These are phyloP conservation scores for Xiphorhynchus elegans DNA, from an alignment of 2,113 vertebrate genomes.

Conservation along the genomic window DNA sequence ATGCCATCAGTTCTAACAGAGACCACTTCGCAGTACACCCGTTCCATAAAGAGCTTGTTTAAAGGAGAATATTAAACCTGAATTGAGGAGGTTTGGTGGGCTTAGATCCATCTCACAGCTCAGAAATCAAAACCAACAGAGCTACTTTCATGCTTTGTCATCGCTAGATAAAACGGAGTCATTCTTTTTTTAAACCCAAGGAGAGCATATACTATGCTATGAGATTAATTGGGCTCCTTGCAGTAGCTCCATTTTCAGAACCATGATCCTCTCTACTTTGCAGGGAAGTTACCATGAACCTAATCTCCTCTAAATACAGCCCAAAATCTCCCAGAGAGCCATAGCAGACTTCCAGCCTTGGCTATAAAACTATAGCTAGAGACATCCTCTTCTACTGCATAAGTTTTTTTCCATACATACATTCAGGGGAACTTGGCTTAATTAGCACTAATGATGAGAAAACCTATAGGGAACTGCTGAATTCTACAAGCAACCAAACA, in stretches of 20 bases:
- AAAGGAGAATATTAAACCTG: constrained; percentile 10
- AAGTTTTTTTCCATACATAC: neutral
- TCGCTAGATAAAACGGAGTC: neutral
- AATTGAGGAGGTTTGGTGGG: neutral
- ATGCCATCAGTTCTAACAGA: constrained; percentile 23
- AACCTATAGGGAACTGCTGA: constrained; percentile 14
- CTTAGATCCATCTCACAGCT: neutral
- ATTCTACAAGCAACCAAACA: constrained; percentile 33
- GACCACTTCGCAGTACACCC: neutral
- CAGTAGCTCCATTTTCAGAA: neutral
- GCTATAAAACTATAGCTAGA: neutral
- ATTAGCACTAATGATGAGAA: constrained; percentile 55
- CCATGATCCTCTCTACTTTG: neutral
- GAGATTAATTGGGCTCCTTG: neutral
- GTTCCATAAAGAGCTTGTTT: neutral
- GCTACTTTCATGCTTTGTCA: neutral
- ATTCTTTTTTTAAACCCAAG: neutral
- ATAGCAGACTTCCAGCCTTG: neutral
- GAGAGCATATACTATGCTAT: neutral
- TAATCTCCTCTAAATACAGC: neutral
- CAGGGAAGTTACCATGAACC: neutral
- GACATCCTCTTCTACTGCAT: neutral
- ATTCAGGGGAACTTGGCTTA: constrained; percentile 12
- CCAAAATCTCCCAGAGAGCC: neutral
- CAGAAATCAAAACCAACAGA: neutral